Base-by-base conservation (phyloP, 2,888 invertebrate genomes). In the Tipula lateralis region DNA sequence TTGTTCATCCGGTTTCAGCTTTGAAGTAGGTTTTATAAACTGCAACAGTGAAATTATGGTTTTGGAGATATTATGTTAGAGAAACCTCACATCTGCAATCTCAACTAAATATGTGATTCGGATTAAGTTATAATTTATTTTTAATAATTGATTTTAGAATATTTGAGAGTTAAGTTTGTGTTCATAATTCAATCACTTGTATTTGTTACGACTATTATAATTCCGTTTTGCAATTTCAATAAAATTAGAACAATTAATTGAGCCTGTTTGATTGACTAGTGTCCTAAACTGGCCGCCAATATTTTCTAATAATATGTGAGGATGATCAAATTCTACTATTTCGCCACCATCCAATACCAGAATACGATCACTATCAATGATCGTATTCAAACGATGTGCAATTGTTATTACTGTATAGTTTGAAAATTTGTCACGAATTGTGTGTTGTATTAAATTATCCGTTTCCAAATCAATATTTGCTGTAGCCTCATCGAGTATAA, bases 401-500 rank as follows among this genome's bases (percentile, higher is more conserved):
- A 98, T 96, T 0, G 97, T 97, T n/a, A 98, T 89, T 1, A 97
- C 97, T 0, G 97, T 97, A 89, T 96, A 97, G 66, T 94, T 91
- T 0, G 92, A 91, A 89, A 97, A 97, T 88, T 95, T 94, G 83
- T 92, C 92, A 84, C 96, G 92, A 83, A 97, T 96, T 0, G 96
- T 96, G 87, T 92, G 93, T 89, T 97, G 97, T 87, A 97, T 97
- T 29, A 97, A 89, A 13, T 93, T 92, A 88, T 97, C 97, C n/a
- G 97, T 97, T 88, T 93, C 92, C 83, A 93, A 94, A 89, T 96
- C 96, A 1, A 96, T 95, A 88, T 96, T 96, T 1, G 96, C 96
- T 0, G 96, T 96, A 50, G 96, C 96, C 90, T 96, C 96, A 87
- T 93, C 93, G 34, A 93, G 88, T 1, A 93, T 90, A 5, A 93